phyloP scores from a whole-genome alignment of 2,113 vertebrate species.

The Cynopterus brachyotis region DNA sequence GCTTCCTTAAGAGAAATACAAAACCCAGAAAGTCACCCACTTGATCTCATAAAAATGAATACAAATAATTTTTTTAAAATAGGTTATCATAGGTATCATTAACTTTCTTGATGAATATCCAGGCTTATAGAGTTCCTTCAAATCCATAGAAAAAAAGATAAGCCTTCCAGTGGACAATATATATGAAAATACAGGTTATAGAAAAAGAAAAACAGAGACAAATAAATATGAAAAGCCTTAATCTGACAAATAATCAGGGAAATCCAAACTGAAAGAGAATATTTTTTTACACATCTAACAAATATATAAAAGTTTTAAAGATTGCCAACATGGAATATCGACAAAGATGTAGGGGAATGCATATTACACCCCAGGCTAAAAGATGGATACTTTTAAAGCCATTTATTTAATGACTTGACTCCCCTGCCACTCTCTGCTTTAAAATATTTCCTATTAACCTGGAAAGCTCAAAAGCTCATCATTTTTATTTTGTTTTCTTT shows the following conservation, averaged over 20 bases:
- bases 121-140: neutral
- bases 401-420: neutral
- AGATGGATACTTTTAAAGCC: neutral
- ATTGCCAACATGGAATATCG: neutral
- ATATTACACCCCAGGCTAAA: neutral
- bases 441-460: neutral
- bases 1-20: neutral
- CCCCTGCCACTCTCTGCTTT: neutral
- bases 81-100: neutral
- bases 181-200: neutral
- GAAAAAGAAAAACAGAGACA: neutral
- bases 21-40: neutral
- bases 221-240: neutral
- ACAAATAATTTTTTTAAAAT: neutral
- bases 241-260: neutral
- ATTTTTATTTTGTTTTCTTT: neutral
- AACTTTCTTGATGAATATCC: neutral
- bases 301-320: neutral
- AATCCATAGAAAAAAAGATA: neutral
- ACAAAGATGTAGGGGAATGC: neutral
- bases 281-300: neutral
- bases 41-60: neutral
- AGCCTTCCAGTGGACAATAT: neutral
- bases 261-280: neutral
- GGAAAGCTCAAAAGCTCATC: neutral